Evolutionary conservation across 2,113 vertebrate genomes (phyloP).

Genomic region (Gracilinanus agilis): DNA sequence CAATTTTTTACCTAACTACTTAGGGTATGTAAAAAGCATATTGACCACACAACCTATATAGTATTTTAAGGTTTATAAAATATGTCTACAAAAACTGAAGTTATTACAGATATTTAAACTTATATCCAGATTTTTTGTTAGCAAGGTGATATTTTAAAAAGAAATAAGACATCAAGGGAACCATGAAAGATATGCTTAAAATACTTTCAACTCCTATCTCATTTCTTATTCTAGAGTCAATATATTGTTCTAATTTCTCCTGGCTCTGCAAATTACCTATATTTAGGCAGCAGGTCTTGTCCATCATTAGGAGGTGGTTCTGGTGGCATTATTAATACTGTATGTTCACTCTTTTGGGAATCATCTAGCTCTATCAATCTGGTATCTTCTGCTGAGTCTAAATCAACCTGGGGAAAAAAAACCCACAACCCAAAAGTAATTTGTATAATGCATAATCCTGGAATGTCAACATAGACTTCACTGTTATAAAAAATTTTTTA

Average conservation of each 20-base stretch:
- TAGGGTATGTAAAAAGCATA: background rate
- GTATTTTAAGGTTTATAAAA: background rate
- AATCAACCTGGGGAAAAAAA: slow-evolving; percentile 88
- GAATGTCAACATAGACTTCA: slow-evolving; percentile 44
- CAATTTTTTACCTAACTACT: background rate
- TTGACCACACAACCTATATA: background rate
- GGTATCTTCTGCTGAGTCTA: slow-evolving; percentile 91
- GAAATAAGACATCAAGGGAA: slow-evolving; percentile 13
- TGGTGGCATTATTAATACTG: slow-evolving; percentile 95
- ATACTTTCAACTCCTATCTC: background rate
- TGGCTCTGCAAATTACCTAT: slow-evolving; percentile 86
- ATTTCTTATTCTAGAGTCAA: background rate
- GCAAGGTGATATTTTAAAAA: background rate
- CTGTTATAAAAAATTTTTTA: background rate
- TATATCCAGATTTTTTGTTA: background rate
- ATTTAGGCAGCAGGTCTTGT: slow-evolving; percentile 84
- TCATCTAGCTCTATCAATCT: slow-evolving; percentile 96
- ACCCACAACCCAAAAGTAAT: slow-evolving; percentile 60
- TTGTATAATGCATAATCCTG: slow-evolving; percentile 47
- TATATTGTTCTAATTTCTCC: background rate
- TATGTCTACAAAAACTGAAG: background rate
- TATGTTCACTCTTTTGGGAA: slow-evolving; percentile 98
- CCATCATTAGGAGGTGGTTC: slow-evolving; percentile 89
- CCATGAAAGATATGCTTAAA: background rate
- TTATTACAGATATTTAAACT: slow-evolving; percentile 24